phyloP scores from a whole-genome alignment of 2,113 vertebrate genomes.

The Oncorhynchus nerka region DNA sequence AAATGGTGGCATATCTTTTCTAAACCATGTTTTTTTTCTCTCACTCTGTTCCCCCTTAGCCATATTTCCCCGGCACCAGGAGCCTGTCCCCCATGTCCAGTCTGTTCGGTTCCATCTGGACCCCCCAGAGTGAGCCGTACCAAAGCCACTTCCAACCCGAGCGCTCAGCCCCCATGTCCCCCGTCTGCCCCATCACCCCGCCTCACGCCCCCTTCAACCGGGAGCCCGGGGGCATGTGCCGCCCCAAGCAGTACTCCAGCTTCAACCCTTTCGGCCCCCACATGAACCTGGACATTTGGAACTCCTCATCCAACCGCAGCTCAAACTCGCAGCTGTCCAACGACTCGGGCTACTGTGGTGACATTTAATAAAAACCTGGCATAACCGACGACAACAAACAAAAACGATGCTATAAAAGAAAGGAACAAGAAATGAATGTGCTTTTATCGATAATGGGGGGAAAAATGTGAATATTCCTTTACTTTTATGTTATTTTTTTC shows the following conservation, averaged over 20 bases:
- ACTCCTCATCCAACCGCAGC: constrained; percentile 86
- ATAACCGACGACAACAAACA: constrained; percentile 54
- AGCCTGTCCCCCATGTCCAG: constrained; percentile 98
- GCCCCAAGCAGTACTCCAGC: constrained; percentile 85
- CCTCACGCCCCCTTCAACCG: constrained; percentile 76
- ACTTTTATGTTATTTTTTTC: constrained; percentile 69
- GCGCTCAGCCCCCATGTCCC: constrained; percentile 71
- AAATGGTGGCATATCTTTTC: no score
- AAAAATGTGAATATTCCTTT: constrained; percentile 77
- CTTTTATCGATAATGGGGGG: constrained; percentile 71
- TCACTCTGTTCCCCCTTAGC: constrained; percentile 60
- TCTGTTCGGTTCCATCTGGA: constrained; percentile 98
- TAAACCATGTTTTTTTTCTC: background rate
- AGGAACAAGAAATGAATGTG: constrained; percentile 84
- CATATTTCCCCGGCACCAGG: constrained; percentile 94
- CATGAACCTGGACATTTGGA: constrained; percentile 99
- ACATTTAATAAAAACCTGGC: constrained; percentile 74
- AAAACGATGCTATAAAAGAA: constrained; percentile 62
- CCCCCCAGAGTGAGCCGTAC: constrained; percentile 89
- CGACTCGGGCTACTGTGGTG: constrained; percentile 94
- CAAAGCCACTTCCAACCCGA: constrained; percentile 83
- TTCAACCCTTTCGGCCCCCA: constrained; percentile 96
- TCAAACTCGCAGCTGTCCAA: constrained; percentile 91
- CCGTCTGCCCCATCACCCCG: constrained; percentile 62
- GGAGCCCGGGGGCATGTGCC: constrained; percentile 81